These are phyloP conservation scores for Romanogobio albipinnatus DNA, from an alignment of 2,113 vertebrate genomes.

Conservation along the genomic window DNA sequence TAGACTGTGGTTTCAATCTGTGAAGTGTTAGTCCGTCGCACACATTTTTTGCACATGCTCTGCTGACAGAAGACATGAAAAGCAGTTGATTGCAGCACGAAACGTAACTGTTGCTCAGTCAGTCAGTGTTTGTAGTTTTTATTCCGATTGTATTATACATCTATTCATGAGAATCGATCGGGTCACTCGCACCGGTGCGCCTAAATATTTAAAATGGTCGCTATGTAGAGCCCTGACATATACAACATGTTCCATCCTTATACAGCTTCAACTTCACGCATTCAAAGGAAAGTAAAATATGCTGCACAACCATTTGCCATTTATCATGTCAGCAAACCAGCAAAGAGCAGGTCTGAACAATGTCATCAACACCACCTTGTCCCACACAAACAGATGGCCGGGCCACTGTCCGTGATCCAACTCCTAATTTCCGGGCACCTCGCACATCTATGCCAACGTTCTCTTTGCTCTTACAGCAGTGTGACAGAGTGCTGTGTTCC, in stretches of 20 bases:
- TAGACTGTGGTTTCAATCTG: too few species aligned
- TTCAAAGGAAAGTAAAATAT: background rate
- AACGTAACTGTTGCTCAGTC: too few species aligned
- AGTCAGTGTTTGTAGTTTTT: too few species aligned
- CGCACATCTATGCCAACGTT: constrained; percentile 31
- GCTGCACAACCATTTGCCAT: background rate
- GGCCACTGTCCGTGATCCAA: background rate
- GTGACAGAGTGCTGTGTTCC: constrained; percentile 25
- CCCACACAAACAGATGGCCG: constrained; percentile 10
- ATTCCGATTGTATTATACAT: too few species aligned
- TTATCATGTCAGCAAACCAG: constrained; percentile 1
- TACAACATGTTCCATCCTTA: background rate
- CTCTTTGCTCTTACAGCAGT: constrained; percentile 19
- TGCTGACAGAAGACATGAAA: too few species aligned
- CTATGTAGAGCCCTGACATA: too few species aligned
- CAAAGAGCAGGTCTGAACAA: background rate
- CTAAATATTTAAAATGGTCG: too few species aligned
- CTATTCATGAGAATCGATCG: too few species aligned
- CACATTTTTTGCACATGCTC: too few species aligned
- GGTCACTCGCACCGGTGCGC: too few species aligned
- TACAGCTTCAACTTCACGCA: background rate
- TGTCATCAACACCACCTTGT: constrained; percentile 15
- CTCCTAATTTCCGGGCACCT: constrained; percentile 18
- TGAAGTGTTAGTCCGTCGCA: too few species aligned
- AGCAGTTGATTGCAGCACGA: too few species aligned